phyloP scores from a whole-genome alignment of 2,888 invertebrate genomes.

The Drosophila anomelani region DNA sequence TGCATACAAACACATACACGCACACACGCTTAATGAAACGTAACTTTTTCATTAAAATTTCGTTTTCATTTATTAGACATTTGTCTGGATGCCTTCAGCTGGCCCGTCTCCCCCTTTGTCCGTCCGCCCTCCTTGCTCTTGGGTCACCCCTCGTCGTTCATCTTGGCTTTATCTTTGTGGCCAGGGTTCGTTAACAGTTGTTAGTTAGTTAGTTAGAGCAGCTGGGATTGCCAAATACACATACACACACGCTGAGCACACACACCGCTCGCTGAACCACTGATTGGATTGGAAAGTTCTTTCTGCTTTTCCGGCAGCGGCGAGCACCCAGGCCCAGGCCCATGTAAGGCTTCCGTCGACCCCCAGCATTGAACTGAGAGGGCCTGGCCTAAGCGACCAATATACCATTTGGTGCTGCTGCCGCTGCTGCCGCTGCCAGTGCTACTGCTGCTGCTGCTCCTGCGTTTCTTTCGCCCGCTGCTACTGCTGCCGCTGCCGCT shows the following conservation, averaged over 20 bases:
- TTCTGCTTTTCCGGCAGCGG: conserved; percentile 35
- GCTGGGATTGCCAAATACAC: conserved; percentile 46
- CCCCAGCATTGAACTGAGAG: conserved; percentile 46
- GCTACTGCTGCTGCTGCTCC: conserved; percentile 7
- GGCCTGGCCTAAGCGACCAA: conserved; percentile 46
- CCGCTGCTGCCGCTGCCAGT: conserved; percentile 39
- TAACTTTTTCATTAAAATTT: conserved; percentile 76
- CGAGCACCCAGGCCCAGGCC: conserved; percentile 18
- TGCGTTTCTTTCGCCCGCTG: conserved; percentile 45
- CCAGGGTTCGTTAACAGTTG: conserved; percentile 65
- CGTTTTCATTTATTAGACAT: conserved; percentile 66
- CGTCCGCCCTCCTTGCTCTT: neutral
- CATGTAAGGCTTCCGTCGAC: conserved; percentile 50
- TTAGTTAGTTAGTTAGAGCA: conserved; percentile 65
- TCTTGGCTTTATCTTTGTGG: conserved; percentile 55
- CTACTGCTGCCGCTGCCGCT: conserved; percentile 37
- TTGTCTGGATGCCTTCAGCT: conserved; percentile 28
- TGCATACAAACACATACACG: conserved; percentile 22
- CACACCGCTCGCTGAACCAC: conserved; percentile 4
- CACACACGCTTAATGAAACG: conserved; percentile 28
- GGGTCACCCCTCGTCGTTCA: conserved; percentile 10
- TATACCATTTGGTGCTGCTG: conserved; percentile 46
- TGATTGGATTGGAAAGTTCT: conserved; percentile 48
- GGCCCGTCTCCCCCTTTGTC: neutral
- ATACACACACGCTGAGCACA: conserved; percentile 1